Evolutionary conservation across 2,888 invertebrate genomes (phyloP), one percentile per base, ranked within the genome.

Genomic region (Torymus aiolomorphi): DNA sequence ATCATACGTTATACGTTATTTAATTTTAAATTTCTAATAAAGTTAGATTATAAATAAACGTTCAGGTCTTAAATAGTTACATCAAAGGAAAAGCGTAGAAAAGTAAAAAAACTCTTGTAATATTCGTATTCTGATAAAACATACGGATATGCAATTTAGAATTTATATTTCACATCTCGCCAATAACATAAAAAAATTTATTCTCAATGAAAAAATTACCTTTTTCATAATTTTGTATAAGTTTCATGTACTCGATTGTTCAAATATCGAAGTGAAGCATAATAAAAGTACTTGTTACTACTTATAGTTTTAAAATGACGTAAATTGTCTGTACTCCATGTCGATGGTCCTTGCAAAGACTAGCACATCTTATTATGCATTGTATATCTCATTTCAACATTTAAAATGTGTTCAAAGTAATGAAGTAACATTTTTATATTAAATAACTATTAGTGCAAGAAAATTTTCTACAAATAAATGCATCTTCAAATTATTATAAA

Each of bases 121-220:
- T n/a, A 51, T 16, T 16, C 31, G 31, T n/a, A 12, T 11, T 31
- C n/a, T 56, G 42, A 10, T 12, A 12, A 51, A 13, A n/a, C 11
- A 51, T 18, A 57, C 18, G 16, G 14, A n/a, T 16, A 54, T 42
- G 4, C 31, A 42, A 54, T 24, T 11, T n/a, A 20, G 20, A 20
- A 20, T 20, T 2, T 20, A 42, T 10, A 42, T 42, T 42, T 24
- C n/a, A 16, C 0, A 63, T 56, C 76, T 76, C 56, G 76, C 62
- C 63, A 70, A 63, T 63, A 76, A 24, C 76, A 62, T 59, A 59
- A 42, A n/a, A n/a, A n/a, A n/a, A n/a, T n/a, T n/a, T n/a, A n/a
- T n/a, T 52, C 14, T 13, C 42, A 42, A 42, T 42, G 42, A 1
- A 42, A 42, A 0, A 42, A 8, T 42, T 0, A 42, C n/a, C 8